Conservation (phyloP, 2,888 invertebrate species). For the Lepetodrilus schrolli region DNA sequence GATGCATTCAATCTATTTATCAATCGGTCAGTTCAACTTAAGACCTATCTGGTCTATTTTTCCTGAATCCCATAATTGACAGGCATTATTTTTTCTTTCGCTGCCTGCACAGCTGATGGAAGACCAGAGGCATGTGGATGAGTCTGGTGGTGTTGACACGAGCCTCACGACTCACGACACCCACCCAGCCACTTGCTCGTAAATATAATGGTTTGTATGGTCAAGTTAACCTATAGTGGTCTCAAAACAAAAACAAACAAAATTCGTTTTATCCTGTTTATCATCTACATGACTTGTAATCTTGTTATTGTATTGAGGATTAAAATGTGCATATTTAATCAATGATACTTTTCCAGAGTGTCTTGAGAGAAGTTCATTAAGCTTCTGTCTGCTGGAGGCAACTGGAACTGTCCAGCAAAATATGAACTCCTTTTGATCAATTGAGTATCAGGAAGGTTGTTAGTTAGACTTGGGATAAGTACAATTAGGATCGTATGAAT, state of each 20-base stretch:
- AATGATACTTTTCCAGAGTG: no score
- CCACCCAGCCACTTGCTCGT: not conserved
- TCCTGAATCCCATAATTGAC: not conserved
- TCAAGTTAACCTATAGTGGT: not conserved
- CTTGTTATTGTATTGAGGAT: not conserved
- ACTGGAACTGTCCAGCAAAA: no score
- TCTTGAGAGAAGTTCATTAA: no score
- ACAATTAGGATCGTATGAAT: no score
- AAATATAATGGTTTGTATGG: slow-evolving; percentile 12
- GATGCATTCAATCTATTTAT: not conserved
- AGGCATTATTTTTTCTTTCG: slow-evolving; percentile 27
- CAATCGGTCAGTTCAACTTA: not conserved
- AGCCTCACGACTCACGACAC: not conserved
- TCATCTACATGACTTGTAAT: no score
- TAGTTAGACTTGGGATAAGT: no score
- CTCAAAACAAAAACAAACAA: no score
- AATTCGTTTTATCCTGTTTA: no score
- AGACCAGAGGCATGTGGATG: not conserved
- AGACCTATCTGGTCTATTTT: not conserved
- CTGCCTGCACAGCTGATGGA: slow-evolving; percentile 36
- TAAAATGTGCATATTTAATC: not conserved
- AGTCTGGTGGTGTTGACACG: slow-evolving; percentile 4
- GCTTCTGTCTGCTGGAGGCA: no score
- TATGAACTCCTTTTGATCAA: no score
- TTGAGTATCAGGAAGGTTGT: no score